Evolutionary conservation across 1,140 invertebrate genomes (phyloP).

Genomic region (Hyposmocoma kahamanoa): DNA sequence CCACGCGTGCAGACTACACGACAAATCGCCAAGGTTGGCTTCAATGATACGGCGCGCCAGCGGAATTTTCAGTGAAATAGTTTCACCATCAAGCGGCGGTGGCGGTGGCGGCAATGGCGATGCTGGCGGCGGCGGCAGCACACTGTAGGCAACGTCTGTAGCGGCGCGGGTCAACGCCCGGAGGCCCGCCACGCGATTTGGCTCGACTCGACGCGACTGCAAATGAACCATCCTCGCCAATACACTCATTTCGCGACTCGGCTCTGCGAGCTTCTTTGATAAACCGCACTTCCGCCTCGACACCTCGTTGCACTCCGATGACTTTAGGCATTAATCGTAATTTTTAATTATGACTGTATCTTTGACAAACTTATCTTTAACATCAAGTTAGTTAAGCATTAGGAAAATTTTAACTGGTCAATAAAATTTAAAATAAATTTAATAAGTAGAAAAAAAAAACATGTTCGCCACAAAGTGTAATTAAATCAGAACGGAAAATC

Average conservation of each 20-base stretch:
- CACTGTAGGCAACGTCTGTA: conserved; percentile 55
- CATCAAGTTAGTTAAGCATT: no score
- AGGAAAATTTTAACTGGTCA: no score
- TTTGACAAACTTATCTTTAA: no score
- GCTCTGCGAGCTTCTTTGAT: background rate
- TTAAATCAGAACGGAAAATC: no score
- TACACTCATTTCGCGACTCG: conserved; percentile 14
- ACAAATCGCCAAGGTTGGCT: conserved; percentile 64
- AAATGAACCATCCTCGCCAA: conserved; percentile 37
- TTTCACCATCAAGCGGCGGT: conserved; percentile 54
- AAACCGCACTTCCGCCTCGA: background rate
- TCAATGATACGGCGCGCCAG: conserved; percentile 56
- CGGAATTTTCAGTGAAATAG: conserved; percentile 70
- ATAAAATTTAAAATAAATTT: no score
- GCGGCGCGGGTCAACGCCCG: conserved; percentile 53
- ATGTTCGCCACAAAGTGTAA: no score
- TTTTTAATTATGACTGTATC: no score
- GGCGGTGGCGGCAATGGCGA: conserved; percentile 52
- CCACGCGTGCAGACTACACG: conserved; percentile 62
- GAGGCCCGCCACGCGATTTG: conserved; percentile 46
- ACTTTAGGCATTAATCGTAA: no score
- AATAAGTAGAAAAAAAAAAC: no score
- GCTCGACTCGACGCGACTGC: conserved; percentile 41
- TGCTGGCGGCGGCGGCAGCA: conserved; percentile 27
- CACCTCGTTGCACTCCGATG: no score